Evolutionary conservation across 1,140 invertebrate species (phyloP).

Genomic region (Drosophila lini): DNA sequence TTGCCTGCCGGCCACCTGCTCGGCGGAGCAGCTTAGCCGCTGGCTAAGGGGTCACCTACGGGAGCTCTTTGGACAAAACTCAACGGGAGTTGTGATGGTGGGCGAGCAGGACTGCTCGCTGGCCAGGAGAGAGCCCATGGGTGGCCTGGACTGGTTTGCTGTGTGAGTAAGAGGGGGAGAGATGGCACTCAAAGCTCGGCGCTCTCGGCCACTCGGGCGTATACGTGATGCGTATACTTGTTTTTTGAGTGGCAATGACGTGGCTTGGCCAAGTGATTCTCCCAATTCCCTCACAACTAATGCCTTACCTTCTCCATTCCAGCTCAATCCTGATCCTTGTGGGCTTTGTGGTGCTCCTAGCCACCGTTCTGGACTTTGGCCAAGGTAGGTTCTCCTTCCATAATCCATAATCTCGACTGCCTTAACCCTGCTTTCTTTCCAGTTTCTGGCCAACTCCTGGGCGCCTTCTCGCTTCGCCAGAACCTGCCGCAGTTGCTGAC

Average conservation of each 20-base stretch:
- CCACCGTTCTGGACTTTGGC: constrained; percentile 57
- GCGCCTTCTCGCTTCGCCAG: constrained; percentile 51
- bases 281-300: not conserved
- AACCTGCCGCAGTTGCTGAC: constrained; percentile 56
- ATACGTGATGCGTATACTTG: constrained; percentile 20
- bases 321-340: constrained; percentile 41
- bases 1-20: constrained; percentile 60
- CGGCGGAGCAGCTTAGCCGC: constrained; percentile 34
- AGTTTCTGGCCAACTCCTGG: constrained; percentile 29
- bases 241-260: not conserved
- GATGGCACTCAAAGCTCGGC: no score
- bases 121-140: constrained; percentile 19
- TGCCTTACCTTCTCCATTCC: not conserved
- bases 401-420: not conserved
- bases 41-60: constrained; percentile 50
- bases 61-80: constrained; percentile 26
- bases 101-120: constrained; percentile 47
- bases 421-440: not conserved
- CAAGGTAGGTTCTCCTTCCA: constrained; percentile 18
- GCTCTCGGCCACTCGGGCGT: constrained; percentile 5
- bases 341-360: constrained; percentile 33
- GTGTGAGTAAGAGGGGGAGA: constrained; percentile 48
- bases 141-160: constrained; percentile 63
- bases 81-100: constrained; percentile 27
- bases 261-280: not conserved